These are phyloP conservation scores for Limenitis camilla DNA, from an alignment of 2,888 invertebrate species.

Conservation along the genomic window DNA sequence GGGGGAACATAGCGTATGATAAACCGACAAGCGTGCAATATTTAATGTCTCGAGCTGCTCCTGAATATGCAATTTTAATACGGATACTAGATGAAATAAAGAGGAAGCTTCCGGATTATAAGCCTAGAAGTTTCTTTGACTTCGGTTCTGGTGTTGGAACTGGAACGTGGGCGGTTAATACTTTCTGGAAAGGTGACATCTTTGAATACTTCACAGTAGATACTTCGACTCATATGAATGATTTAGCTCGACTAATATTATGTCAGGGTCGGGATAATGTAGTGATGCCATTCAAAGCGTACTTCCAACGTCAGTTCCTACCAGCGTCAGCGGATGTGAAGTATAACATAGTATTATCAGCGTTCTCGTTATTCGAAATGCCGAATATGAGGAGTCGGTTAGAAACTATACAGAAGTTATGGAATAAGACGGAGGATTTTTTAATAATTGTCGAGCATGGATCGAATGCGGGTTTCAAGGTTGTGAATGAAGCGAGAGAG, in stretches of 20 bases:
- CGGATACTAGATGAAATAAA: constrained; percentile 84
- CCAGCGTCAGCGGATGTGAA: constrained; percentile 77
- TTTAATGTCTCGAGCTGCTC: constrained; percentile 79
- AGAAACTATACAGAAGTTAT: constrained; percentile 82
- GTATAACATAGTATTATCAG: constrained; percentile 87
- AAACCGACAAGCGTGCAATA: constrained; percentile 79
- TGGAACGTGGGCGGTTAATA: constrained; percentile 87
- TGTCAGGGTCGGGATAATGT: constrained; percentile 78
- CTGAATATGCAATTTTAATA: constrained; percentile 83
- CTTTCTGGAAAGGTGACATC: constrained; percentile 80
- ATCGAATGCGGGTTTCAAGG: constrained; percentile 84
- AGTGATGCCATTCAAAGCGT: constrained; percentile 72
- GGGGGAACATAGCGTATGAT: constrained; percentile 84
- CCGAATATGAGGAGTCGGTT: constrained; percentile 78
- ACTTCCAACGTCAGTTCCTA: constrained; percentile 87
- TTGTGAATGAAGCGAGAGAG: constrained; percentile 89
- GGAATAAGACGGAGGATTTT: constrained; percentile 89
- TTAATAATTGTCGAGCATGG: constrained; percentile 90
- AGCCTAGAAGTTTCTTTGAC: constrained; percentile 87
- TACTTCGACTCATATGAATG: constrained; percentile 85
- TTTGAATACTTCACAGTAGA: constrained; percentile 92
- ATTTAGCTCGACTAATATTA: constrained; percentile 82
- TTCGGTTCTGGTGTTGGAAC: constrained; percentile 94
- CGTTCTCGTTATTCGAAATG: constrained; percentile 87
- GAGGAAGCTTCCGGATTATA: constrained; percentile 77